These are phyloP conservation scores for Siniperca scherzeri DNA, from an alignment of 2,797 vertebrate species.

Conservation along the genomic window DNA sequence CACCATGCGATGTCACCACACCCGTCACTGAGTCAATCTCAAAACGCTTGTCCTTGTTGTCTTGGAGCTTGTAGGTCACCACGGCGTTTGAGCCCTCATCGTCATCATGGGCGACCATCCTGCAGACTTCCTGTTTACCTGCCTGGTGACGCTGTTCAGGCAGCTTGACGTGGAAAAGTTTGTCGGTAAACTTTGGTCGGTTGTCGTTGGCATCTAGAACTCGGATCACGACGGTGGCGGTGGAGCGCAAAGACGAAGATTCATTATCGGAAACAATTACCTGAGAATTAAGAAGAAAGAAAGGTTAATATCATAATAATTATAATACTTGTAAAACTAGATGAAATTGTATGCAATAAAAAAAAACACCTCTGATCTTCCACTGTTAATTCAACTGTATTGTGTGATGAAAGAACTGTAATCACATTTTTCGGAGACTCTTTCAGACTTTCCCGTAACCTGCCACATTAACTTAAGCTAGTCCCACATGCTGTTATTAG, in stretches of 20 bases:
- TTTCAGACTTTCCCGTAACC: neutral
- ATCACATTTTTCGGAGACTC: neutral
- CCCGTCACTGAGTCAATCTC: slow-evolving; percentile 88
- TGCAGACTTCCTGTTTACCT: slow-evolving; percentile 83
- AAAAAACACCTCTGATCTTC: neutral
- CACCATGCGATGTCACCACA: slow-evolving; percentile 86
- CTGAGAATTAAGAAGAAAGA: slow-evolving; percentile 72
- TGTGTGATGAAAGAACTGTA: neutral
- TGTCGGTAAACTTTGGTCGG: slow-evolving; percentile 91
- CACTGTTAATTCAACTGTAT: neutral
- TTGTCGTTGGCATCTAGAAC: slow-evolving; percentile 94
- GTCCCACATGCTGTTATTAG: no score
- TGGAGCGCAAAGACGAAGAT: slow-evolving; percentile 88
- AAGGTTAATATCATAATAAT: neutral
- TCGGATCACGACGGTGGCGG: slow-evolving; percentile 90
- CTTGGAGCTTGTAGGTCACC: slow-evolving; percentile 91
- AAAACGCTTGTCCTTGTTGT: slow-evolving; percentile 84
- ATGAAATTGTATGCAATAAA: neutral
- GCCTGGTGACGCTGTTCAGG: slow-evolving; percentile 78
- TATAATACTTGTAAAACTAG: neutral
- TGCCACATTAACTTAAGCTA: neutral
- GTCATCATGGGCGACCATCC: slow-evolving; percentile 91
- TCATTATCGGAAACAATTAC: slow-evolving; percentile 94
- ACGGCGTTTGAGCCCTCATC: slow-evolving; percentile 91
- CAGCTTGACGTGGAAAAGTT: slow-evolving; percentile 92